Base-by-base conservation (phyloP, 2,888 invertebrate genomes). In the Hypselothyrea guttata region DNA sequence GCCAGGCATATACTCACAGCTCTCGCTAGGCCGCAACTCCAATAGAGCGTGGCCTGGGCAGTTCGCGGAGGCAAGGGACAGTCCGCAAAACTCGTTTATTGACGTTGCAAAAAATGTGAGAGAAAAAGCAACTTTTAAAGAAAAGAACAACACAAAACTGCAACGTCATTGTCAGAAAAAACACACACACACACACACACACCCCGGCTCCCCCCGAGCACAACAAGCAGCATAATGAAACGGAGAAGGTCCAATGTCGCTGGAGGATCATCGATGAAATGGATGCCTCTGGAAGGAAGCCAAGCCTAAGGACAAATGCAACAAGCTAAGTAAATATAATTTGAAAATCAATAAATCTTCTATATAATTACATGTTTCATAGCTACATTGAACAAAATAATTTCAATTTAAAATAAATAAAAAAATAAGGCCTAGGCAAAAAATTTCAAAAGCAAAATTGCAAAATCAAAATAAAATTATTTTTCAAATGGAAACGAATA, bases 11-110 rank as follows among this genome's bases (percentile, higher is more conserved):
- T n/a, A n/a, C 22, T 22, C 22, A 22, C 22, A 22, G 22, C 22
- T 4, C 22, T 4, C 12, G 38, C 38, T 34, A 33, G 34, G 34
- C 8, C 33, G 41, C 60, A 31, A 48, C 51, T 59, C 76, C 75
- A 78, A 81, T 79, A 81, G 81, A 79, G 74, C 78, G 78, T 81
- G 44, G 63, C 59, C 61, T 62, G 63, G 59, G 33, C 53, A 57
- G 59, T 41, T 59, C 47, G 54, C 49, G 27, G 48, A 47, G 54
- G 60, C 54, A 34, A 22, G 47, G 47, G 8, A 55, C 48, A 62
- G 45, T 67, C 70, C 70, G 72, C 75, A 65, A 63, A 76, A 75
- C 75, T 70, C 62, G 75, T 75, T 76, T 75, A 66, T 76, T 58
- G 64, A 58, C 62, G 64, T 48, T 65, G 71, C 74, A 68, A 58